Evolutionary conservation across 2,797 vertebrate species (phyloP).

Genomic region (Platalea minor): DNA sequence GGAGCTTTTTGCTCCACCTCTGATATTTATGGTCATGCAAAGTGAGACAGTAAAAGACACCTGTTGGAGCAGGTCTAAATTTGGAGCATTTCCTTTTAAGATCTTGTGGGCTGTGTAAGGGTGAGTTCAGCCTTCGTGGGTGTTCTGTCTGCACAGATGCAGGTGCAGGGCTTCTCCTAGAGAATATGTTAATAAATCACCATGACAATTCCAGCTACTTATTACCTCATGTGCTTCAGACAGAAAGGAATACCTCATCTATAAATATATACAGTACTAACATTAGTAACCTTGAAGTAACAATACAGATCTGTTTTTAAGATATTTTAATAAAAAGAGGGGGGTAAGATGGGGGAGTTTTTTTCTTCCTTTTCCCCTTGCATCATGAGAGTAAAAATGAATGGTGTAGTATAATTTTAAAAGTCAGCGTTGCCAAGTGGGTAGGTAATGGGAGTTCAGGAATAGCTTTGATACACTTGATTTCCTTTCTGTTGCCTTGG

Average conservation of each 20-base stretch:
- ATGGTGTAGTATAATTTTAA: not conserved
- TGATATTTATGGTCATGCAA: slow-evolving; percentile 67
- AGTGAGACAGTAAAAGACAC: slow-evolving; percentile 66
- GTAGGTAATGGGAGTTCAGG: slow-evolving; percentile 22
- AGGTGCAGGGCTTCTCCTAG: slow-evolving; percentile 74
- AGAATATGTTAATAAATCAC: slow-evolving; percentile 82
- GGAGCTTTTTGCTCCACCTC: slow-evolving; percentile 60
- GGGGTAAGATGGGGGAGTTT: not conserved
- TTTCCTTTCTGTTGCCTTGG: slow-evolving; percentile 48
- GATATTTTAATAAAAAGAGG: slow-evolving; percentile 39
- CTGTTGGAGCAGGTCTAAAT: slow-evolving; percentile 72
- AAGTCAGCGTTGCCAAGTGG: slow-evolving; percentile 44
- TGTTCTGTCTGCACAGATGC: slow-evolving; percentile 64
- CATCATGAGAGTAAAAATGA: slow-evolving; percentile 14
- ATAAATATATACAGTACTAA: slow-evolving; percentile 46
- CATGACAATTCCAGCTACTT: slow-evolving; percentile 69
- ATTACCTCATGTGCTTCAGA: slow-evolving; percentile 64
- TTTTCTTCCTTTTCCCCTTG: not conserved
- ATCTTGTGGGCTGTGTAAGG: slow-evolving; percentile 49
- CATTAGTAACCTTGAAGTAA: slow-evolving; percentile 63
- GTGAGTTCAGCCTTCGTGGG: slow-evolving; percentile 59
- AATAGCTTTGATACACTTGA: slow-evolving; percentile 39
- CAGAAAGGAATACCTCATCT: slow-evolving; percentile 67
- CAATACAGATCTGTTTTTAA: slow-evolving; percentile 67
- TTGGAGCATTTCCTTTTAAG: slow-evolving; percentile 60